These are phyloP conservation scores for Arbacia lixula DNA, from an alignment of 53 echinoderm and acorn worm genomes.

Conservation along the genomic window DNA sequence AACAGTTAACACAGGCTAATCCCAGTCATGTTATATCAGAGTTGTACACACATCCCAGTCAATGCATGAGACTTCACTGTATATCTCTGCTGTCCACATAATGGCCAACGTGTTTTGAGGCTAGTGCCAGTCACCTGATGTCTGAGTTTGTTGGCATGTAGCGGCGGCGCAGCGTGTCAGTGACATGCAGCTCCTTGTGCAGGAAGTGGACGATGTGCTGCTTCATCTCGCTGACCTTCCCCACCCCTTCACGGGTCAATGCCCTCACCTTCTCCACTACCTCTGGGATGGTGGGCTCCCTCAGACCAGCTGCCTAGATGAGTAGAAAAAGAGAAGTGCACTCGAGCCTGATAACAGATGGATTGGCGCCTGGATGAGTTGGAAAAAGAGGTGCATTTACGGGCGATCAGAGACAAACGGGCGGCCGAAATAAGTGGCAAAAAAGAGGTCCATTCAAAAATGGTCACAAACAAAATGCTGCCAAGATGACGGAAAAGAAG, in stretches of 20 bases:
- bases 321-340: background rate
- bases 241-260: constrained; percentile 1
- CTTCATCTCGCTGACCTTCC: constrained; percentile 36
- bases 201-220: constrained; percentile 18
- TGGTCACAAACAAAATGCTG: too few species aligned
- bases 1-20: too few species aligned
- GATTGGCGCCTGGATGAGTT: too few species aligned
- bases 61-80: too few species aligned
- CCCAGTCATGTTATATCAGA: too few species aligned
- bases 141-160: constrained; percentile 35
- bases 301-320: constrained; percentile 18
- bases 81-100: too few species aligned
- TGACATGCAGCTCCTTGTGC: constrained; percentile 20
- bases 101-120: too few species aligned
- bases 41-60: too few species aligned
- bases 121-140: too few species aligned
- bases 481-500: too few species aligned
- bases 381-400: background rate
- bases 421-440: too few species aligned
- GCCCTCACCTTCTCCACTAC: constrained; percentile 23
- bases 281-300: constrained; percentile 38
- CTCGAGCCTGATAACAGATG: background rate
- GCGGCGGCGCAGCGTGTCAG: constrained; percentile 23
- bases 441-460: too few species aligned
- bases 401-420: background rate